Conservation (phyloP, 2,888 invertebrate genomes). For the Conops quadrifasciatus region DNA sequence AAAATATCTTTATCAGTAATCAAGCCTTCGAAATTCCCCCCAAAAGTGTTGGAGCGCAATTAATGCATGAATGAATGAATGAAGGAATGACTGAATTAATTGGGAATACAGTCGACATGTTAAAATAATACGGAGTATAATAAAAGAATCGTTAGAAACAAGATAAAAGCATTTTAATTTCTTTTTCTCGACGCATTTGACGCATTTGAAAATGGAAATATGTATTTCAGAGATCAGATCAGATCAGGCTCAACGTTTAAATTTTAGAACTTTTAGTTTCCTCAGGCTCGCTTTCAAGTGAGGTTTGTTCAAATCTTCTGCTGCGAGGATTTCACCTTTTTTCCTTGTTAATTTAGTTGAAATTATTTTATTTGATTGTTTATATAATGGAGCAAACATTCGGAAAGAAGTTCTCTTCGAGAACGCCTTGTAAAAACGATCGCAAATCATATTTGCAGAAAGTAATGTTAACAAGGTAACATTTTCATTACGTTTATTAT, state of each 20-base stretch:
- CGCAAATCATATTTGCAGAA: constrained; percentile 63
- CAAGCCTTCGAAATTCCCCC: not conserved
- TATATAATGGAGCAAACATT: constrained; percentile 57
- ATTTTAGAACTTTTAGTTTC: constrained; percentile 61
- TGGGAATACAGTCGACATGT: constrained; percentile 4
- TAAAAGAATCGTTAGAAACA: constrained; percentile 35
- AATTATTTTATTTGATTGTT: not conserved
- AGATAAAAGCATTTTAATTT: constrained; percentile 43
- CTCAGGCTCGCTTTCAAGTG: constrained; percentile 60
- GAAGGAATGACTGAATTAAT: not conserved
- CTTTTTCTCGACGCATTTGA: constrained; percentile 20
- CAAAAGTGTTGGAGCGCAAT: constrained; percentile 1
- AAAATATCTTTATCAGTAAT: not conserved
- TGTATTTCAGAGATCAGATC: constrained; percentile 37
- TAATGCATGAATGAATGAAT: not conserved
- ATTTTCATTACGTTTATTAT: no score
- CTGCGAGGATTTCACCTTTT: not conserved
- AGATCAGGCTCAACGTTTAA: constrained; percentile 54
- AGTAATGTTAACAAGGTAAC: constrained; percentile 64
- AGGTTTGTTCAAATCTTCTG: constrained; percentile 51
- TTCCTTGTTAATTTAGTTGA: constrained; percentile 1
- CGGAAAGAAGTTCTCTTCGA: constrained; percentile 56
- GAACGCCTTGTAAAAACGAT: constrained; percentile 64
- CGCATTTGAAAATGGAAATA: constrained; percentile 47
- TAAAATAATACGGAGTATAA: constrained; percentile 3